phyloP scores from a whole-genome alignment of 2,888 invertebrate species.

The Nymphalis polychloros region DNA sequence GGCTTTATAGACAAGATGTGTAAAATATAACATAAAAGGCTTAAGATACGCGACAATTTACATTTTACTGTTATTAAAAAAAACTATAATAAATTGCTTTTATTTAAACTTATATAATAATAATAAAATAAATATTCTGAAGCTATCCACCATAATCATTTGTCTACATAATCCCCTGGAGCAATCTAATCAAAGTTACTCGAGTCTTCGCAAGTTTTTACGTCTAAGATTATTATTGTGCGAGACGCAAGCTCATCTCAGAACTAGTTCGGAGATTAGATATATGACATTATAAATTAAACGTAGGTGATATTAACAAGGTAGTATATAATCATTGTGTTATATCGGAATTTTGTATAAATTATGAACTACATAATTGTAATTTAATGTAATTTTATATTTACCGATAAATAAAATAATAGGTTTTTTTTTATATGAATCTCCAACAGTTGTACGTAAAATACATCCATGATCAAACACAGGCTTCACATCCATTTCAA shows the following conservation, averaged over 20 bases:
- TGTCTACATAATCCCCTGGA: constrained; percentile 31
- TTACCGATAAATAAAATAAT: too few relatives aligned
- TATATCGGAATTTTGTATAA: too few relatives aligned
- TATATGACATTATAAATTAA: constrained; percentile 28
- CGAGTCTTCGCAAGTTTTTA: constrained; percentile 47
- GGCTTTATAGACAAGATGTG: constrained; percentile 5
- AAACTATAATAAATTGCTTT: too few relatives aligned
- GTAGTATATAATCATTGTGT: too few relatives aligned
- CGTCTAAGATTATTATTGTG: constrained; percentile 54
- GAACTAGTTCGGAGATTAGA: constrained; percentile 34
- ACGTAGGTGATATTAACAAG: constrained; percentile 8
- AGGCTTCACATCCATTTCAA: too few relatives aligned
- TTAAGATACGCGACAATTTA: too few relatives aligned
- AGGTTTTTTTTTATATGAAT: too few relatives aligned
- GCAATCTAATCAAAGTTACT: constrained; percentile 68
- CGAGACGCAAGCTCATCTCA: constrained; percentile 31
- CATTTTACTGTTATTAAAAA: too few relatives aligned
- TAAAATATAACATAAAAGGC: neutral
- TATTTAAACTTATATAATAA: neutral
- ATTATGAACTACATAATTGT: too few relatives aligned
- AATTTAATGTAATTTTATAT: too few relatives aligned
- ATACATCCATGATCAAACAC: too few relatives aligned
- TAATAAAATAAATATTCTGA: constrained; percentile 12
- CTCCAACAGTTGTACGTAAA: too few relatives aligned
- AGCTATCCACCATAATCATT: constrained; percentile 29